phyloP scores from a whole-genome alignment of 2,888 invertebrate genomes.

The Cerastis leucographa region DNA sequence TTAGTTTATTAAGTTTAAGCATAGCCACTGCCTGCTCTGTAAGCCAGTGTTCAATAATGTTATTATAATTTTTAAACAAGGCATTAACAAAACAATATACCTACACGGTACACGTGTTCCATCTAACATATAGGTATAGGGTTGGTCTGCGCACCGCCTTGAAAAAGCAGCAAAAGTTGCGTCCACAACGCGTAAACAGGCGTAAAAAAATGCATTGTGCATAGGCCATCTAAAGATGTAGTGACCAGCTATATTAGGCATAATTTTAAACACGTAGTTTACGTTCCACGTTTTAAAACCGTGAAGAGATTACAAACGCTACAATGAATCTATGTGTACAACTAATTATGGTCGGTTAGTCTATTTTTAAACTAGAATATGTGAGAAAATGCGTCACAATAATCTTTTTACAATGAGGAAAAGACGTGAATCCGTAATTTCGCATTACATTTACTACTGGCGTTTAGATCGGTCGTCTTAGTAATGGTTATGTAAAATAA shows the following conservation, averaged over 20 bases:
- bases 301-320: slow-evolving; percentile 25
- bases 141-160: background rate
- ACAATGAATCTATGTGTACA: slow-evolving; percentile 33
- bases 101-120: background rate
- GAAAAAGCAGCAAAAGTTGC: background rate
- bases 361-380: slow-evolving; percentile 43
- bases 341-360: slow-evolving; percentile 27
- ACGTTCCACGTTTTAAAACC: slow-evolving; percentile 3
- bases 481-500: slow-evolving; percentile 40
- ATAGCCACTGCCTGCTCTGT: background rate
- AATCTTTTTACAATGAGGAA: slow-evolving; percentile 52
- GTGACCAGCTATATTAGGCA: background rate
- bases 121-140: background rate
- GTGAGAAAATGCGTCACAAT: slow-evolving; percentile 34
- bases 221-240: background rate
- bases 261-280: background rate
- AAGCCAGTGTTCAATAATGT: background rate
- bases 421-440: slow-evolving; percentile 53
- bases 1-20: background rate
- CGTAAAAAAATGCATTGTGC: background rate
- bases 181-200: background rate
- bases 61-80: background rate
- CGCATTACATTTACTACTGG: slow-evolving; percentile 28
- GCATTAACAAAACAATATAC: background rate
- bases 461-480: slow-evolving; percentile 48